Base-by-base conservation (phyloP, 2,113 vertebrate genomes). In the Herpailurus yagouaroundi region DNA sequence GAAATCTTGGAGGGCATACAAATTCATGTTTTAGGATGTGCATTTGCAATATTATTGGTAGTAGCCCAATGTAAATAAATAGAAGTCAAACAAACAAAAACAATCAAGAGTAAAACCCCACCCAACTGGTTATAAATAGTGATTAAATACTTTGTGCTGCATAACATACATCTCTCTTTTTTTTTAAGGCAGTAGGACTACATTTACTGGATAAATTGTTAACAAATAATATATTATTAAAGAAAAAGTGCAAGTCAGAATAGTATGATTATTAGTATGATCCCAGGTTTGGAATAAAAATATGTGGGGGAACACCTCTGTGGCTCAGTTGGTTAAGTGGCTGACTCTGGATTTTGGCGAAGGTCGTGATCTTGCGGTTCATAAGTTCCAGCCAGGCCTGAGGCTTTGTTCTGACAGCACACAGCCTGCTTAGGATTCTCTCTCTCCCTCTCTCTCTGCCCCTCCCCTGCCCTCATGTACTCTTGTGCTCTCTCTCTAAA, bases 41-140 rank as follows among this genome's bases (percentile, higher is more conserved):
- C 79, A 36, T 89, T 96, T 94, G 38, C 31, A 84, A 5, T 83
- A 41, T 91, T 96, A 50, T 68, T 96, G 64, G 36, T 96, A 88
- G 84, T 71, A 77, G 8, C 13, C 74, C 86, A 91, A 71, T 86
- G 41, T 82, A 87, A 81, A 73, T 60, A 93, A 60, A 69, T 60
- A 60, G 63, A 94, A 77, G 11, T 63, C n/a, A 18, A 79, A 52
- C 31, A 64, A 38, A 89, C 33, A 92, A 31, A 12, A 60, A 60
- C 74, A n/a, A 76, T 9, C 74, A 90, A 14, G 23, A 91, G 41
- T 29, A 57, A 45, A 87, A 86, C 52, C 3, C 27, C 50, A 91
- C 41, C 25, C 81, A 94, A 29, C 14, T 48, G 27, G 50, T 33
- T 79, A 64, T 86, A 45, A 87, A 71, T 77, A 95, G 84, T 93